Evolutionary conservation across 1,140 invertebrate species (phyloP), one percentile per base, ranked within the genome.

Genomic region (Harpegnathos saltator): DNA sequence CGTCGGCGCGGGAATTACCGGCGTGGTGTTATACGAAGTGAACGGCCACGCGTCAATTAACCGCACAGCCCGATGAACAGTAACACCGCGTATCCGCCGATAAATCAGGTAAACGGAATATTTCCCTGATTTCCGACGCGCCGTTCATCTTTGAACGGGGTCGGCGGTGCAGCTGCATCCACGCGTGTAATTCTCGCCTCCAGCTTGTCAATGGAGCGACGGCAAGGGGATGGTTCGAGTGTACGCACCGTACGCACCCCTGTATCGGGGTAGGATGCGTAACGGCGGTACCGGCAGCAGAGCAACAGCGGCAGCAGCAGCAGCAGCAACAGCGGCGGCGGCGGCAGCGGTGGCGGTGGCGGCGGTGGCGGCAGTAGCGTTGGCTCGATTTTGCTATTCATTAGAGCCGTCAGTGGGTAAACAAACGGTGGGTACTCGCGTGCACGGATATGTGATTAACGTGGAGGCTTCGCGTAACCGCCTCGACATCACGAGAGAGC

Each of bases 341-440:
- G 61, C 33, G 44, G 69, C 38, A 17, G 54, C 33, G 38, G 38
- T 9, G 38, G 50, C 24, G 29, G 29, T 5, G 29, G 48, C 66
- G n/a, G 19, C 33, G 24, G 56, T 44, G 71, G 44, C 38, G 26
- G 80, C 50, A 22, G 63, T n/a, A 56, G 65, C 56, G 44, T 12
- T 74, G 74, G 87, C 90, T 90, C 90, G 90, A 93, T 93, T 93
- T 93, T 90, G 91, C 92, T 91, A 93, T 93, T 93, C 89, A 90
- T 92, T 92, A 90, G 87, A 91, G 89, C 91, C 87, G 86, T 91
- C 90, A 88, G 86, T 85, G 83, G 75, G 88, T 89, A 92, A 92
- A 92, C 90, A 92, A 92, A 92, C 88, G 91, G 87, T 82, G 78
- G 88, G 75, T 80, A 72, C 78, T 85, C 81, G 81, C 83, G 86